Conservation (phyloP, 2,113 vertebrate species). For the Hymenochirus boettgeri region DNA sequence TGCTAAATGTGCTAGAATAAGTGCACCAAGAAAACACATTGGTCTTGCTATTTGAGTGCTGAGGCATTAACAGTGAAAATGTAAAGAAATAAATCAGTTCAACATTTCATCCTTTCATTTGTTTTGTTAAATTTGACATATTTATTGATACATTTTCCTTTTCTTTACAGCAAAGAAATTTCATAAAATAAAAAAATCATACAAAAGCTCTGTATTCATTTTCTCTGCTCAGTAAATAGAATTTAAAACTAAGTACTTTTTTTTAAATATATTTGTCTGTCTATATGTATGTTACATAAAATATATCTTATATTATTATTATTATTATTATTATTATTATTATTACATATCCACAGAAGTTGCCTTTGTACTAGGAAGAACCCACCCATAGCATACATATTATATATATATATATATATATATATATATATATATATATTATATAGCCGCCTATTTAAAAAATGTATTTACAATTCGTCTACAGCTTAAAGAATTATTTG, state of each 20-base stretch:
- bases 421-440: conserved; percentile 48
- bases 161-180: conserved; percentile 54
- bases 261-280: conserved; percentile 64
- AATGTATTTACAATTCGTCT: conserved; percentile 66
- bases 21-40: conserved; percentile 15
- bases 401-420: conserved; percentile 48
- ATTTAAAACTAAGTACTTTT: conserved; percentile 70
- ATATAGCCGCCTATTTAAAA: conserved; percentile 51
- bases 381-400: conserved; percentile 53
- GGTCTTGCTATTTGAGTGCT: not conserved
- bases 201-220: conserved; percentile 70
- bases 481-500: conserved; percentile 54
- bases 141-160: conserved; percentile 20
- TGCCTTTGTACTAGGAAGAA: conserved; percentile 55
- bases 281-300: conserved; percentile 71
- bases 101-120: not conserved
- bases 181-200: conserved; percentile 55
- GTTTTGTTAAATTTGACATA: not conserved
- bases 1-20: conserved; percentile 23
- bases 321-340: no score
- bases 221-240: conserved; percentile 59
- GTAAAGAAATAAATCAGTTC: not conserved
- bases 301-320: conserved; percentile 62
- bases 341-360: conserved; percentile 71
- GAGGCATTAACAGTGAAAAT: not conserved